Percentiles rank a stretch among this genome's conserved stretches.
Evolutionary conservation across 2,113 vertebrate species (phyloP).

Genomic region (Thomomys bottae): DNA sequence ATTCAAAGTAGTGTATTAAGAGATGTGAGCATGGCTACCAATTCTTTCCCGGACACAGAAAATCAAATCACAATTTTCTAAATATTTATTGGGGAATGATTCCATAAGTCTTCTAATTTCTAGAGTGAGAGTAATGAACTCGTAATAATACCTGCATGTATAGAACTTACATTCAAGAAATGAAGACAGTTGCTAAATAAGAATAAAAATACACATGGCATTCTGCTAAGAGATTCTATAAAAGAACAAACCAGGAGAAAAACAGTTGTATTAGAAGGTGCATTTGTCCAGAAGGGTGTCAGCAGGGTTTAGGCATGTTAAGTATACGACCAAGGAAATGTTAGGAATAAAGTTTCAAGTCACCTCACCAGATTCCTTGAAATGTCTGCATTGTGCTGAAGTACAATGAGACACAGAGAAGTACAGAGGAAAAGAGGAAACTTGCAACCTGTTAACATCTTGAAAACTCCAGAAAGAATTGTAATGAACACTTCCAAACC

Average conservation of each 20-base stretch:
- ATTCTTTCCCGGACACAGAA: neutral
- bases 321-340: neutral
- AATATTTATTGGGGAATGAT: neutral
- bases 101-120: neutral
- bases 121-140: neutral
- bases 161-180: neutral
- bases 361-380: neutral
- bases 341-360: neutral
- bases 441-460: neutral
- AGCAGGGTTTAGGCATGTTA: too few species aligned
- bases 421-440: too few species aligned
- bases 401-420: too few species aligned
- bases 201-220: neutral
- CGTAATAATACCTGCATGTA: neutral
- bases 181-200: neutral
- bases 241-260: neutral
- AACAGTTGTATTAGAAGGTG: neutral
- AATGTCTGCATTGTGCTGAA: neutral
- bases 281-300: neutral
- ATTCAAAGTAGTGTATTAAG: neutral
- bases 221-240: neutral
- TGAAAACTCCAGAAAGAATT: neutral
- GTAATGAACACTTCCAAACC: neutral
- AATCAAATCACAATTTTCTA: neutral
- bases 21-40: neutral